A percentile compares a stretch with the other conserved stretches of the same genome.
Conservation (phyloP, 2,113 vertebrate genomes). For the Paraplagusia blochii region DNA sequence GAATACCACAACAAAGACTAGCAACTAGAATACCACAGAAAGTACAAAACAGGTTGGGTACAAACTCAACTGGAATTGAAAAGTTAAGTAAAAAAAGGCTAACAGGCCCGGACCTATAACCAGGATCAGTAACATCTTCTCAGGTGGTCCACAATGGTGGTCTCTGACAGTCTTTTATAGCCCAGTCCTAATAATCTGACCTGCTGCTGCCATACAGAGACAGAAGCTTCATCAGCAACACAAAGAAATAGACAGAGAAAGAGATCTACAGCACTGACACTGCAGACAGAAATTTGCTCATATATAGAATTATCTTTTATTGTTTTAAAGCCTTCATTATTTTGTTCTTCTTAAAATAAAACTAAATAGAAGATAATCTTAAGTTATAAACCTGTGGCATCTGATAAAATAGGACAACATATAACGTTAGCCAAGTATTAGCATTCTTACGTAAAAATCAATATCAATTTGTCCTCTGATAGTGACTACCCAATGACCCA, state of each 20-base stretch:
- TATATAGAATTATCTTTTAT: too few relatives aligned
- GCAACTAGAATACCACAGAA: not conserved
- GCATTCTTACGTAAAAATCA: too few relatives aligned
- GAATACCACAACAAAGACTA: too few relatives aligned
- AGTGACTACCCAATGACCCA: too few relatives aligned
- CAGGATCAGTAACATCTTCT: slow-evolving; percentile 14
- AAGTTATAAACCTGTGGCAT: too few relatives aligned
- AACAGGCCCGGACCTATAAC: slow-evolving; percentile 1
- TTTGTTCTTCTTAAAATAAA: too few relatives aligned
- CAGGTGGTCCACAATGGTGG: slow-evolving; percentile 74
- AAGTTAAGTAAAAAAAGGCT: not conserved
- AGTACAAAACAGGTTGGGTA: not conserved
- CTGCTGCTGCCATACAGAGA: slow-evolving; percentile 55
- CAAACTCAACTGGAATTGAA: not conserved
- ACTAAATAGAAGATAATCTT: too few relatives aligned
- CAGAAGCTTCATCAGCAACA: not conserved
- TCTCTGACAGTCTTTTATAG: slow-evolving; percentile 66
- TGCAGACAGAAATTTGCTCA: not conserved
- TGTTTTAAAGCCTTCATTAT: too few relatives aligned
- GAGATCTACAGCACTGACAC: slow-evolving; percentile 10
- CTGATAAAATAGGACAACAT: too few relatives aligned
- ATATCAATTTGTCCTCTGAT: too few relatives aligned
- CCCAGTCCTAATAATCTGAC: slow-evolving; percentile 60
- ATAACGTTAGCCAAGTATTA: too few relatives aligned
- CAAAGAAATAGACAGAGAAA: not conserved